These are phyloP conservation scores for Aphidius colemani DNA, from an alignment of 2,888 invertebrate genomes.

Conservation along the genomic window DNA sequence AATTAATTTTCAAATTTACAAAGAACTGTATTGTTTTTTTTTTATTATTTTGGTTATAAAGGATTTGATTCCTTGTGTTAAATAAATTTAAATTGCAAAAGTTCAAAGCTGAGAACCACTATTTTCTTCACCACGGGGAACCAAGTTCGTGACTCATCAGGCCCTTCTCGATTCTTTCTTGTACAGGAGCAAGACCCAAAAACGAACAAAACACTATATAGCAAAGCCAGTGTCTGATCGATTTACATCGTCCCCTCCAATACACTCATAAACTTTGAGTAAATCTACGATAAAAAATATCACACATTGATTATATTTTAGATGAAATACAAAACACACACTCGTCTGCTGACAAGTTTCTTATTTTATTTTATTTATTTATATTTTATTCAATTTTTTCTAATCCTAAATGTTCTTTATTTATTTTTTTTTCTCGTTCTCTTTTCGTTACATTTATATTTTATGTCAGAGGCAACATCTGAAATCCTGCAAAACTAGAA, in stretches of 20 bases:
- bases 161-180: slow-evolving; percentile 58
- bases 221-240: slow-evolving; percentile 55
- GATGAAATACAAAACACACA: too few relatives aligned
- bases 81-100: not conserved
- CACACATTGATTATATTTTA: not conserved
- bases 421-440: too few relatives aligned
- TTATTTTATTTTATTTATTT: too few relatives aligned
- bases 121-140: slow-evolving; percentile 56
- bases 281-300: slow-evolving; percentile 9
- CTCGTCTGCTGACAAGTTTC: too few relatives aligned
- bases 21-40: not conserved
- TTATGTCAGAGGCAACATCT: too few relatives aligned
- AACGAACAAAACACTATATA: slow-evolving; percentile 39
- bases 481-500: too few relatives aligned
- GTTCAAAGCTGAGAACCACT: slow-evolving; percentile 49
- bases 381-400: too few relatives aligned
- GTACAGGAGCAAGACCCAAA: slow-evolving; percentile 55
- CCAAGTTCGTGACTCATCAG: slow-evolving; percentile 59
- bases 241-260: slow-evolving; percentile 45
- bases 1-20: not conserved
- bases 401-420: too few relatives aligned
- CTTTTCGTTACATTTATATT: too few relatives aligned
- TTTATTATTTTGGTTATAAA: not conserved
- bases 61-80: too few relatives aligned
- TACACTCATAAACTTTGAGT: slow-evolving; percentile 40